Conservation (phyloP, 2,797 vertebrate species). For the Sebastes reedi region DNA sequence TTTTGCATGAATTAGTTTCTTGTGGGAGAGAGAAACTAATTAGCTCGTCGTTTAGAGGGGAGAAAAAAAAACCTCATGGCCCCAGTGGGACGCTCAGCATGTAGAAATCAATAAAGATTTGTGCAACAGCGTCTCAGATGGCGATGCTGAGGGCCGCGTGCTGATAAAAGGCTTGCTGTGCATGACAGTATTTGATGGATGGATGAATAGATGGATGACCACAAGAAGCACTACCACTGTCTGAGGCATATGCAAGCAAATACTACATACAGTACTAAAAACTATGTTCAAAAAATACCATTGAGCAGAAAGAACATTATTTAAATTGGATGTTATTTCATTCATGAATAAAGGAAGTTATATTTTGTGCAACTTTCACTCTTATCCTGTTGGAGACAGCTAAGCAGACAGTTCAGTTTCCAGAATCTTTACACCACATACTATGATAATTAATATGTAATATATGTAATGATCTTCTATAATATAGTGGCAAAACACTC, state of each 20-base stretch:
- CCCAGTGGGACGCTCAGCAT: constrained; percentile 27
- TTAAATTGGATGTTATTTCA: background rate
- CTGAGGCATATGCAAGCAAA: background rate
- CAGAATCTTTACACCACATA: constrained; percentile 2
- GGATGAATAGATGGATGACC: constrained; percentile 33
- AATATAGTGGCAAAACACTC: constrained; percentile 18
- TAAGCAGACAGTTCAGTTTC: background rate
- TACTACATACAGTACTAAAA: background rate
- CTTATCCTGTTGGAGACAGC: background rate
- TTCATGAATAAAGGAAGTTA: background rate
- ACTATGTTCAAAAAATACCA: background rate
- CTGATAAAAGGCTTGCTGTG: constrained; percentile 44
- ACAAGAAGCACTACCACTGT: background rate
- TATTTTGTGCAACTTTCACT: background rate
- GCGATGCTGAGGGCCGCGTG: constrained; percentile 11
- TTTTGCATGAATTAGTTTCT: constrained; percentile 40
- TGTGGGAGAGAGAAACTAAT: constrained; percentile 37
- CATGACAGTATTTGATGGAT: constrained; percentile 20
- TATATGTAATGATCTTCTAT: constrained; percentile 3
- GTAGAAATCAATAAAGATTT: constrained; percentile 60
- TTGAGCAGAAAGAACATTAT: background rate
- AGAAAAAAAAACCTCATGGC: background rate
- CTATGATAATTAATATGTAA: constrained; percentile 9
- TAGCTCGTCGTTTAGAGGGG: constrained; percentile 30
- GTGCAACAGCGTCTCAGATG: constrained; percentile 51